phyloP scores from a whole-genome alignment of 2,113 vertebrate genomes.

The Struthidea cinerea region DNA sequence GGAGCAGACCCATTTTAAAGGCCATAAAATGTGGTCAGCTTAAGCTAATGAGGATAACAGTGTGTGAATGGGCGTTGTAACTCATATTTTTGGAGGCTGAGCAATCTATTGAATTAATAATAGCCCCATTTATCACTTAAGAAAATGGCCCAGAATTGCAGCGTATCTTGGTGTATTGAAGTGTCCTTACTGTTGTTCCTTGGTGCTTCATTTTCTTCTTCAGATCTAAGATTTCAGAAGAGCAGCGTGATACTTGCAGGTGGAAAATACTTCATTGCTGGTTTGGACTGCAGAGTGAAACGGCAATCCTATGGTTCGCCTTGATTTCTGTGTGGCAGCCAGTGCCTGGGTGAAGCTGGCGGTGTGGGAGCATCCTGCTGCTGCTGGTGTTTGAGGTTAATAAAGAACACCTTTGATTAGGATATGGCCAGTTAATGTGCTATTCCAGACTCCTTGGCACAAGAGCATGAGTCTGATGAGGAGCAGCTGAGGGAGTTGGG shows the following conservation, averaged over 20 bases:
- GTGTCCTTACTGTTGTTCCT: neutral
- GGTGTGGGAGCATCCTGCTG: neutral
- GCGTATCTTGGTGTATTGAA: neutral
- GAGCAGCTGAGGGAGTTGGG: neutral
- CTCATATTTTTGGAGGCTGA: conserved; percentile 34
- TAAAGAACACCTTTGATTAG: neutral
- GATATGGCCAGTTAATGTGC: neutral
- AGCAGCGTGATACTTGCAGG: neutral
- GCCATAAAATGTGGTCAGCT: conserved; percentile 38
- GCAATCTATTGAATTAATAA: conserved; percentile 32
- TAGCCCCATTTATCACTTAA: conserved; percentile 8
- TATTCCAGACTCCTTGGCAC: neutral
- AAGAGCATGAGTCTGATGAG: neutral
- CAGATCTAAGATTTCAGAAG: neutral
- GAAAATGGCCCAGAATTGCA: neutral
- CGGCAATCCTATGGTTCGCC: rapidly evolving
- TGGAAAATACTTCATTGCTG: neutral
- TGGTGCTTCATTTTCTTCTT: neutral
- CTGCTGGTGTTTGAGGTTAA: neutral
- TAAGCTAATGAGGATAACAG: conserved; percentile 46
- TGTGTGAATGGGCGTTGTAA: neutral
- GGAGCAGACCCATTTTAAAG: conserved; percentile 41
- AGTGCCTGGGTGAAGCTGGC: neutral
- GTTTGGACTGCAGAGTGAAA: neutral
- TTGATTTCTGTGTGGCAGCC: neutral